phyloP scores from a whole-genome alignment of 2,888 invertebrate species.

The Latrodectus hesperus region DNA sequence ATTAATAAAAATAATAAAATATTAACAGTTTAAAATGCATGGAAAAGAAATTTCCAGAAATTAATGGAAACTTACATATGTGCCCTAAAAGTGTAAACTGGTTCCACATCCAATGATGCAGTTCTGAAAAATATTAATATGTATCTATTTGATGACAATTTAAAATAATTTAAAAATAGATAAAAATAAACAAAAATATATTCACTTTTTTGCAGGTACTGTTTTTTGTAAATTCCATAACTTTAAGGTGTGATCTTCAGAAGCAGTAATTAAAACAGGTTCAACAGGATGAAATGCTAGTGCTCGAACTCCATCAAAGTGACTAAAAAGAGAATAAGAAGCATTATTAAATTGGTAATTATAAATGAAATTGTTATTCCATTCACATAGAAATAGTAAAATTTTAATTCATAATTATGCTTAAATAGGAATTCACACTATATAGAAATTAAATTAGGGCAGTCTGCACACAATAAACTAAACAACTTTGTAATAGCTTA shows the following conservation, averaged over 20 bases:
- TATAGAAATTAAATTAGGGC: too few species aligned
- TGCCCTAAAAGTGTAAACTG: conserved; percentile 97
- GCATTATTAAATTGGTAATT: not conserved
- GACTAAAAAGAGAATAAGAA: conserved; percentile 80
- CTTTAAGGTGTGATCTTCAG: conserved; percentile 98
- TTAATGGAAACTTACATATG: conserved; percentile 77
- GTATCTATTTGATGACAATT: not conserved
- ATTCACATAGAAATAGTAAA: not conserved
- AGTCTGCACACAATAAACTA: too few species aligned
- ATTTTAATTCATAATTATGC: too few species aligned
- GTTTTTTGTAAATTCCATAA: conserved; percentile 99
- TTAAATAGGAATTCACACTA: too few species aligned
- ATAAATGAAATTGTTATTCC: not conserved
- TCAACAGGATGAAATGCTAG: conserved; percentile 96
- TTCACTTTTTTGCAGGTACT: conserved; percentile 92
- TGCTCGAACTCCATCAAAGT: conserved; percentile 93
- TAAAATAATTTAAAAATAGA: not conserved
- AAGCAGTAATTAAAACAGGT: conserved; percentile 96
- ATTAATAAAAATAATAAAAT: too few species aligned
- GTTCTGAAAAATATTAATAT: conserved; percentile 49
- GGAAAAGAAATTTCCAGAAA: not conserved
- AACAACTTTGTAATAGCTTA: too few species aligned
- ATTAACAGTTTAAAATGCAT: too few species aligned
- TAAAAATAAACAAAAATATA: not conserved
- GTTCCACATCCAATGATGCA: conserved; percentile 95